These are phyloP conservation scores for Drosophila nannoptera DNA, from an alignment of 1,140 invertebrate genomes.

Conservation along the genomic window DNA sequence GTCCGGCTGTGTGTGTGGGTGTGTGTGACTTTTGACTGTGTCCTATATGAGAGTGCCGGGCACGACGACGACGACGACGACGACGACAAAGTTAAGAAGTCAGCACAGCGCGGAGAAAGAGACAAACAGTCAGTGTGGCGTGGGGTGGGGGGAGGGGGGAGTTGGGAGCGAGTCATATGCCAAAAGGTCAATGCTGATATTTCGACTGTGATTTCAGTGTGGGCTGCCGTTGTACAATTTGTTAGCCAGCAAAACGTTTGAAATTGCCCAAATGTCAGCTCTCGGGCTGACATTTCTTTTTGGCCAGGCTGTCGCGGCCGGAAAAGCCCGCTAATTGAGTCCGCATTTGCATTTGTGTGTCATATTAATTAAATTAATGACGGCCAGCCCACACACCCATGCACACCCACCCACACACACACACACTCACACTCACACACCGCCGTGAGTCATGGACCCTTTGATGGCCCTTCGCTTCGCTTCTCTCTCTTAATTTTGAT, in stretches of 20 bases:
- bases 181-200: conserved; percentile 74
- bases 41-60: conserved; percentile 41
- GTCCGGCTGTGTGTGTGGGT: conserved; percentile 27
- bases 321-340: conserved; percentile 55
- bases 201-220: conserved; percentile 57
- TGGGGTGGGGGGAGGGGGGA: conserved; percentile 1
- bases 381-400: conserved; percentile 34
- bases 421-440: conserved; percentile 26
- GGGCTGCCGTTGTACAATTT: conserved; percentile 65
- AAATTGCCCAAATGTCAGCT: conserved; percentile 75
- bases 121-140: conserved; percentile 3
- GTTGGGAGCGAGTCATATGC: conserved; percentile 62
- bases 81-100: conserved; percentile 65
- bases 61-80: conserved; percentile 45
- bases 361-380: conserved; percentile 73
- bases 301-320: conserved; percentile 21
- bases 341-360: conserved; percentile 69
- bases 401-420: neutral
- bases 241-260: conserved; percentile 67
- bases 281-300: conserved; percentile 69
- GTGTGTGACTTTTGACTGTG: conserved; percentile 37
- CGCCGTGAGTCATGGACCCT: conserved; percentile 63
- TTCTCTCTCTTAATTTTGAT: conserved; percentile 74
- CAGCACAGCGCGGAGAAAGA: conserved; percentile 28
- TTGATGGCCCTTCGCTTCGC: conserved; percentile 13